phyloP scores from a whole-genome alignment of 2,797 vertebrate species.

The Cyprinella venusta region DNA sequence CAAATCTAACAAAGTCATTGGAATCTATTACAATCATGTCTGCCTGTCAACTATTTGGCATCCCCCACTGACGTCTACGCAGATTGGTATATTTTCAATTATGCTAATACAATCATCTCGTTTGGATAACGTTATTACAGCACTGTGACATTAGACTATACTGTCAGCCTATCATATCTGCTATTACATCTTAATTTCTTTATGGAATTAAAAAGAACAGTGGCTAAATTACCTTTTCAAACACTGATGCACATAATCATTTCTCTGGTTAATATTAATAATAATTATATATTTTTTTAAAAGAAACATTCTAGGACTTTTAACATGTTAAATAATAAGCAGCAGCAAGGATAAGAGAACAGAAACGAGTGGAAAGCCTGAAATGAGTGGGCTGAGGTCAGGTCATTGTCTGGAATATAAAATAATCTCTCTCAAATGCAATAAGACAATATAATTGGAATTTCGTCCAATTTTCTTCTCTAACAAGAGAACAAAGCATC shows the following conservation, averaged over 20 bases:
- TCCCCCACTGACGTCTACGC: constrained; percentile 52
- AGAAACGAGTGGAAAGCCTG: not conserved
- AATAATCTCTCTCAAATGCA: constrained; percentile 31
- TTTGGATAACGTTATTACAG: constrained; percentile 62
- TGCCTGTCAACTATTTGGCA: constrained; percentile 69
- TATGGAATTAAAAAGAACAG: constrained; percentile 59
- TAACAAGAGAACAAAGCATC: constrained; percentile 42
- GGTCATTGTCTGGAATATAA: constrained; percentile 32
- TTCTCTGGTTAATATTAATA: constrained; percentile 49
- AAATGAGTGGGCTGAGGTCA: constrained; percentile 34
- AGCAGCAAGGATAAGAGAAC: not conserved
- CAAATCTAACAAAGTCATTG: constrained; percentile 75
- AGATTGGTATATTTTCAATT: constrained; percentile 61
- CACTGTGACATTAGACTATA: constrained; percentile 57
- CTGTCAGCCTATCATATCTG: constrained; percentile 50
- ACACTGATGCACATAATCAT: constrained; percentile 42
- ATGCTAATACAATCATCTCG: constrained; percentile 62
- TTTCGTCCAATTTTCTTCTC: constrained; percentile 36
- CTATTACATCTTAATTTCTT: constrained; percentile 59
- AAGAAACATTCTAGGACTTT: constrained; percentile 24
- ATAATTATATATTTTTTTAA: constrained; percentile 39
- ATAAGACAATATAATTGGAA: constrained; percentile 45
- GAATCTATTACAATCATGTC: constrained; percentile 78
- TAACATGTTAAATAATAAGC: constrained; percentile 22
- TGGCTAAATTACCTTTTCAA: constrained; percentile 60